phyloP scores from a whole-genome alignment of 2,888 invertebrate species.

The Oligia fasciuncula region DNA sequence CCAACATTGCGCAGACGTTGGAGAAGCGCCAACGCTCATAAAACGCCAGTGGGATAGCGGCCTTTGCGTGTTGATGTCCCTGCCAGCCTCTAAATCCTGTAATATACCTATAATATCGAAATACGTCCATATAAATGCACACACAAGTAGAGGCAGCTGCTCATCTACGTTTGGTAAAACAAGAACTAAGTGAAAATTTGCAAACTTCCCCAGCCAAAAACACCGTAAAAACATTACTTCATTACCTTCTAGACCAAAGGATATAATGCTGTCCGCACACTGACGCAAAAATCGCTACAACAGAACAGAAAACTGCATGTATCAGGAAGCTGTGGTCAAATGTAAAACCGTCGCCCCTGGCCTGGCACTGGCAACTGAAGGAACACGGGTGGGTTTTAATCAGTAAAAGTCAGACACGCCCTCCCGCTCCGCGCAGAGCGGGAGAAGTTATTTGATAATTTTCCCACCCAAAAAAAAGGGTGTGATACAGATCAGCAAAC shows the following conservation, averaged over 20 bases:
- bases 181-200: slow-evolving; percentile 4
- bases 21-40: no score
- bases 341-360: no score
- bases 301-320: not conserved
- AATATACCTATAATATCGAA: not conserved
- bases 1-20: no score
- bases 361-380: no score
- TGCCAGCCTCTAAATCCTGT: no score
- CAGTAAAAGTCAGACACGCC: no score
- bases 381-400: no score
- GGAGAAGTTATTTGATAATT: no score
- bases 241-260: slow-evolving; percentile 30
- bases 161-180: not conserved
- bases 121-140: not conserved
- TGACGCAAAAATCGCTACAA: not conserved
- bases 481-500: not conserved
- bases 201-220: slow-evolving; percentile 18
- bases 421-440: no score
- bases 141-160: not conserved
- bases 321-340: not conserved
- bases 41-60: no score
- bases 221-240: slow-evolving; percentile 33
- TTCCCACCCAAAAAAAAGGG: no score
- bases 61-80: no score
- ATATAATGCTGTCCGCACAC: slow-evolving; percentile 30